These are phyloP conservation scores for Silvanus unidentatus DNA, from an alignment of 2,888 invertebrate species.

Conservation along the genomic window DNA sequence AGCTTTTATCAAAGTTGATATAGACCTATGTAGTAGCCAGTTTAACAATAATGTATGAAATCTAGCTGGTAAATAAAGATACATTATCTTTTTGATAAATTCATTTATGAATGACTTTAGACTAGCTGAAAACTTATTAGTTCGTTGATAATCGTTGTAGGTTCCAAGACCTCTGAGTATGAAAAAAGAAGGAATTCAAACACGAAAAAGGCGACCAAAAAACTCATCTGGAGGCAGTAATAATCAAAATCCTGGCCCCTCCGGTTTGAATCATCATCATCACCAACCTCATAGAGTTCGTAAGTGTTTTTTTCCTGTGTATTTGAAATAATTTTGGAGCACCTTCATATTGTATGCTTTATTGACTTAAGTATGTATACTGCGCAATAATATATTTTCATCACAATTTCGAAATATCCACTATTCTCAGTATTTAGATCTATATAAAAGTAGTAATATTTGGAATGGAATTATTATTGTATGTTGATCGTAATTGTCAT, in stretches of 20 bases:
- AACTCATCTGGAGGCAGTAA: constrained; percentile 23
- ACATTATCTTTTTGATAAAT: constrained; percentile 34
- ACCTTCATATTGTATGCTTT: no score
- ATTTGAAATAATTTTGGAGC: no score
- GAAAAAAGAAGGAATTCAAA: constrained; percentile 99
- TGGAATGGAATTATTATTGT: no score
- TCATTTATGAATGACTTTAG: constrained; percentile 18
- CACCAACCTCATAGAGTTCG: constrained; percentile 21
- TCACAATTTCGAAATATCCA: no score
- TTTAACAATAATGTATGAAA: constrained; percentile 16
- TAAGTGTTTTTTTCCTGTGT: constrained; percentile 21
- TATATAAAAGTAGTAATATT: no score
- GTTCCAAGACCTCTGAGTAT: constrained; percentile 92
- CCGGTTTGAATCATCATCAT: constrained; percentile 12
- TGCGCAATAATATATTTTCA: no score
- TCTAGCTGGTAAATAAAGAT: constrained; percentile 39
- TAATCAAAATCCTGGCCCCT: constrained; percentile 11
- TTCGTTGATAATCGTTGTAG: constrained; percentile 46
- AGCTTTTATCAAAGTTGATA: no score
- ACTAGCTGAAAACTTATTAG: not conserved
- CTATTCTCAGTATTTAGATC: no score
- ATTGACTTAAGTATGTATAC: no score
- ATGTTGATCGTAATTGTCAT: no score
- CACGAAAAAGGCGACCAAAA: constrained; percentile 89
- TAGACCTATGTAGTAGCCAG: no score